Evolutionary conservation across 2,113 vertebrate genomes (phyloP), one percentile per base, ranked within the genome.

Genomic region (Acrocephalus arundinaceus): DNA sequence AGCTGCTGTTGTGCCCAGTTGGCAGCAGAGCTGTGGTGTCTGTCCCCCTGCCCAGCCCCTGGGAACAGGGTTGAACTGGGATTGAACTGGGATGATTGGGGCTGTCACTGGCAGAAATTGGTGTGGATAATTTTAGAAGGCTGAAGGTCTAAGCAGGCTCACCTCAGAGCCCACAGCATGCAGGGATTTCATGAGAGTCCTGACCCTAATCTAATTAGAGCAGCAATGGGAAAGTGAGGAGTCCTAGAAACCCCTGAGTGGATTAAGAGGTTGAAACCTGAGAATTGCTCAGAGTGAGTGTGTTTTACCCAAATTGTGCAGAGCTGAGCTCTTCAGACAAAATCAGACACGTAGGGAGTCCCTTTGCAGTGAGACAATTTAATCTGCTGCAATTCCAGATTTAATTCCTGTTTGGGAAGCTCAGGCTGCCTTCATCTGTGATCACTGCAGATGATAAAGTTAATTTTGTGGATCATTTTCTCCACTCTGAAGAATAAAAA

Each of bases 161-260:
- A 41, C 87, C 87, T 61, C 41, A 1, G 37, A 61, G 77, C 73
- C 55, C 0, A 2, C 76, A 84, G 89, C 80, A 25, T 6, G 54
- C 91, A 87, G 65, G 74, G 87, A 55, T 78, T 70, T 63, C 73
- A 22, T 22, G 17, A 13, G 46, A 78, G 85, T 45, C 86, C 3
- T 90, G 85, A 67, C 85, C 89, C 77, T 92, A 49, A 95, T 95
- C 77, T 66, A 21, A 58, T 93, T 63, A 66, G 54, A 21, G 73
- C 12, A 45, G 43, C 91, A 89, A 66, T 57, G 91, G 89, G 89
- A 87, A 94, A 91, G 91, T 82, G 94, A 94, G 93, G 77, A 93
- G 91, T 58, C 62, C 66, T 57, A 35, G 41, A 63, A 89, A 89
- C 52, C 90, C 66, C 78, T 65, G 66, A 82, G 66, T 68, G 84